phyloP scores from a whole-genome alignment of 2,888 invertebrate species.

The Pyrgus malvae region DNA sequence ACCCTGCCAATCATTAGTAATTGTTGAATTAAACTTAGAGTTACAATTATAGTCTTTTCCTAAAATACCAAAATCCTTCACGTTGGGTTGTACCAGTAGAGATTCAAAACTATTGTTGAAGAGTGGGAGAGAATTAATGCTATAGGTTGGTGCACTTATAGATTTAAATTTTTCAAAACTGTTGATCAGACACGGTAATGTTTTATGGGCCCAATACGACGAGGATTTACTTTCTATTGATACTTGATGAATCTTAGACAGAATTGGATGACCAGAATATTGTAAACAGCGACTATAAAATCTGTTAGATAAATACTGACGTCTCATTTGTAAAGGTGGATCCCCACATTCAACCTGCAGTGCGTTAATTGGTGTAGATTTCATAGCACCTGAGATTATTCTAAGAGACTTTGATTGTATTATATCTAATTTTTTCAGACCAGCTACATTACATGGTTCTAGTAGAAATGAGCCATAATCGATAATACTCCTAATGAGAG shows the following conservation, averaged over 20 bases:
- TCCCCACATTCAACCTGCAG: conserved; percentile 22
- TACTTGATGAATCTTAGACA: not conserved
- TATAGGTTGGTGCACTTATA: not conserved
- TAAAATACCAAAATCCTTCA: not conserved
- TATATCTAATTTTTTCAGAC: not conserved
- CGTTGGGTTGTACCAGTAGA: not conserved
- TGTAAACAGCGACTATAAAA: not conserved
- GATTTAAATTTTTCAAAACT: not conserved
- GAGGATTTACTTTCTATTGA: not conserved
- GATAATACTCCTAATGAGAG: conserved; percentile 30
- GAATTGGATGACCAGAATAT: not conserved
- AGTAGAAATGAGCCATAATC: not conserved
- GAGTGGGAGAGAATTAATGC: not conserved
- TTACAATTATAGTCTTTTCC: not conserved
- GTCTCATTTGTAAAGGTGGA: conserved; percentile 6
- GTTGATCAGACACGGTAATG: not conserved
- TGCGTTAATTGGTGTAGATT: conserved; percentile 26
- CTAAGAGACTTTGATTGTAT: not conserved
- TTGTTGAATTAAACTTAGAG: not conserved
- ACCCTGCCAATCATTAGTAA: not conserved
- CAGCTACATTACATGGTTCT: not conserved
- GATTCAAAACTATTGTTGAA: not conserved
- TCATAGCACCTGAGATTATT: not conserved
- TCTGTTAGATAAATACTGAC: not conserved
- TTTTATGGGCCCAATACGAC: conserved; percentile 3